These are phyloP conservation scores for Baronia brevicornis DNA, from an alignment of 2,888 invertebrate genomes.

Conservation along the genomic window DNA sequence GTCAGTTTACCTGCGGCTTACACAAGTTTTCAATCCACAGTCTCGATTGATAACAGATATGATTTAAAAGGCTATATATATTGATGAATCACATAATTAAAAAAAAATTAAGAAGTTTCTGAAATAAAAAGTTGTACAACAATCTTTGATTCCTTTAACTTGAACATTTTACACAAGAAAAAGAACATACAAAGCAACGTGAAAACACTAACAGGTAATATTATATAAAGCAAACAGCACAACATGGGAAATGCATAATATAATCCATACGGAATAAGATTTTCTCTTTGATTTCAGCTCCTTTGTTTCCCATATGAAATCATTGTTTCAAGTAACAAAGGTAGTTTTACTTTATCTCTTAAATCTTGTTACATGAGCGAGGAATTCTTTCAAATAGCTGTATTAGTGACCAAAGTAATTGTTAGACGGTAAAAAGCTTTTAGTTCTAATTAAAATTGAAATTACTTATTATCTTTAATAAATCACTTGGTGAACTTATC, in stretches of 20 bases:
- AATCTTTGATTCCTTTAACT: no score
- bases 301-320: conserved; percentile 1
- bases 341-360: conserved; percentile 26
- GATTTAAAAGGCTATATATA: conserved; percentile 18
- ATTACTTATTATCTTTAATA: no score
- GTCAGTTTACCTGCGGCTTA: conserved; percentile 45
- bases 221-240: background rate
- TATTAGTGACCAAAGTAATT: conserved; percentile 37
- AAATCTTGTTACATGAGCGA: conserved; percentile 29
- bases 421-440: conserved; percentile 31
- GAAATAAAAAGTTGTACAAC: conserved; percentile 3
- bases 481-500: no score
- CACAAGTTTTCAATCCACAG: conserved; percentile 38
- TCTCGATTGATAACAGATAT: conserved; percentile 41
- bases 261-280: background rate
- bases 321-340: conserved; percentile 16
- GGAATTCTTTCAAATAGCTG: conserved; percentile 23
- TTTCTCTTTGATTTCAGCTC: background rate
- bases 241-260: background rate
- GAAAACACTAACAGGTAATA: background rate
- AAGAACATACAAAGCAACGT: no score
- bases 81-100: conserved; percentile 15
- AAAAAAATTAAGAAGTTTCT: conserved; percentile 4
- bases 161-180: no score
- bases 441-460: conserved; percentile 46